These are phyloP conservation scores for Apoda limacodes DNA, from an alignment of 2,888 invertebrate species.

Conservation along the genomic window DNA sequence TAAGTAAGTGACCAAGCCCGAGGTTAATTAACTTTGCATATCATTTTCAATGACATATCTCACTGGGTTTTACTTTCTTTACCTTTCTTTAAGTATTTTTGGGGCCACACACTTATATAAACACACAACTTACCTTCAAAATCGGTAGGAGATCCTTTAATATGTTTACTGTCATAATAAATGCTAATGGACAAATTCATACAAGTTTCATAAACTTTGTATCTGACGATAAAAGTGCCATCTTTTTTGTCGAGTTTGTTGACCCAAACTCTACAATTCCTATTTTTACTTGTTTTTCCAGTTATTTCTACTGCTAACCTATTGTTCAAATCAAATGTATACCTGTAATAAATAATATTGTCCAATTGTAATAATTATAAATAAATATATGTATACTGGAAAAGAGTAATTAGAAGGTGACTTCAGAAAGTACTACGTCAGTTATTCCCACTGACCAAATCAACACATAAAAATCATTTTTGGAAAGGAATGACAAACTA, in stretches of 20 bases:
- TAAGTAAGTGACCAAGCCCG: too few species aligned
- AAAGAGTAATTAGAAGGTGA: too few species aligned
- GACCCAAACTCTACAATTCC: conserved; percentile 77
- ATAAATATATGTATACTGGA: conserved; percentile 9
- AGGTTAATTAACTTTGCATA: too few species aligned
- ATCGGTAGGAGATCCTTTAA: conserved; percentile 73
- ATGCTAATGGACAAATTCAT: conserved; percentile 77
- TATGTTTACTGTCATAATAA: conserved; percentile 71
- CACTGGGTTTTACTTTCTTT: too few species aligned
- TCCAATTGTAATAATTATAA: conserved; percentile 20
- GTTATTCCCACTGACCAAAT: not conserved
- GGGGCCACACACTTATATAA: too few species aligned
- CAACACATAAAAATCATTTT: not conserved
- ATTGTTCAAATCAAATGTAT: conserved; percentile 58
- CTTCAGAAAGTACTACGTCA: too few species aligned
- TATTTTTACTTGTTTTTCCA: conserved; percentile 55
- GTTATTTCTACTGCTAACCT: conserved; percentile 69
- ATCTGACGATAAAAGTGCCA: conserved; percentile 85
- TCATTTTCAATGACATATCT: too few species aligned
- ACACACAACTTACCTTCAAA: conserved; percentile 64
- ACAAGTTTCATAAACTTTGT: conserved; percentile 83
- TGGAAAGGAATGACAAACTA: too few species aligned
- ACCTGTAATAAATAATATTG: conserved; percentile 51
- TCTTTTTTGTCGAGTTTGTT: conserved; percentile 86
- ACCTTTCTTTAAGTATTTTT: too few species aligned